Evolutionary conservation across 2,113 vertebrate species (phyloP).

Genomic region (Pseudorhombus dupliciocellatus): DNA sequence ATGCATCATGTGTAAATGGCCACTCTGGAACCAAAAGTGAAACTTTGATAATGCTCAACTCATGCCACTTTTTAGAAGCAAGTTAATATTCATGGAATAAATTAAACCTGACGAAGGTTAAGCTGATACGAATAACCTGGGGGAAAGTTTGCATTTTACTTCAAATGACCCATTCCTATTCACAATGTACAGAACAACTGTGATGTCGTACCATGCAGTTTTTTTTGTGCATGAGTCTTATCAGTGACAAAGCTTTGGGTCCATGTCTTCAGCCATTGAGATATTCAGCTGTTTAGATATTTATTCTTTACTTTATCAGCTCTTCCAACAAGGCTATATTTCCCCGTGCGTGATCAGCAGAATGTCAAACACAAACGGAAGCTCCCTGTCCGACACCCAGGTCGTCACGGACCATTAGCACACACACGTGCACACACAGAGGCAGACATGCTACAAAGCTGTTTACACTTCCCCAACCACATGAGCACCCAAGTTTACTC

Average conservation of each 20-base stretch:
- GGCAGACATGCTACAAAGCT: conserved; percentile 1
- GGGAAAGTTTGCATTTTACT: too few species aligned
- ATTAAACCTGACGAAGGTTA: not conserved
- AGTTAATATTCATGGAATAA: not conserved
- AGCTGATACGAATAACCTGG: not conserved
- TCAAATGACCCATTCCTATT: not conserved
- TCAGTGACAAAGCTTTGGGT: not conserved
- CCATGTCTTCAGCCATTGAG: not conserved
- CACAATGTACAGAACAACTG: too few species aligned
- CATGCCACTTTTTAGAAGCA: not conserved
- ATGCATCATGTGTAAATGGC: too few species aligned
- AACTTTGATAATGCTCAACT: not conserved
- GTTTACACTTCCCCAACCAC: not conserved
- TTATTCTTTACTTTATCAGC: not conserved
- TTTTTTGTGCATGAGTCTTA: not conserved
- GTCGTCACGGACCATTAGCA: not conserved
- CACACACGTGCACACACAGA: not conserved
- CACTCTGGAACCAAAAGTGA: not conserved
- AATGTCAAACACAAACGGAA: not conserved
- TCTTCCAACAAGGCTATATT: not conserved
- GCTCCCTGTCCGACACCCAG: too few species aligned
- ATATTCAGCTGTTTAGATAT: not conserved
- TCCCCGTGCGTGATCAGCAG: not conserved
- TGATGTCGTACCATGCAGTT: not conserved
- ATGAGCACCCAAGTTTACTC: conserved; percentile 15